Conservation (phyloP, 2,888 invertebrate species). For the Lobophora halterata region DNA sequence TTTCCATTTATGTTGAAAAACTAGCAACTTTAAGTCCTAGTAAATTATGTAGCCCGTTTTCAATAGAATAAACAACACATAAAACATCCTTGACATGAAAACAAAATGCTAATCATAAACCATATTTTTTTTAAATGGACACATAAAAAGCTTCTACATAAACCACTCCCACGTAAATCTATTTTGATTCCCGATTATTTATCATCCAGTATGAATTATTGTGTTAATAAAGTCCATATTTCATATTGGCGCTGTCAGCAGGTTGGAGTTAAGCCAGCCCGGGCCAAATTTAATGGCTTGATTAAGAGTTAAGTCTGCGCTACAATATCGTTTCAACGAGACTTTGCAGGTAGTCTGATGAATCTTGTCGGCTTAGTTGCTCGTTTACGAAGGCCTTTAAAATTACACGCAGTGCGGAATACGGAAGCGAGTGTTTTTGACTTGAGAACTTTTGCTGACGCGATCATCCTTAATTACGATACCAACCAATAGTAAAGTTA, state of each 20-base stretch:
- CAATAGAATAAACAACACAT: too few species aligned
- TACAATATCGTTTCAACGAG: constrained; percentile 39
- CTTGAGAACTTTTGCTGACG: constrained; percentile 3
- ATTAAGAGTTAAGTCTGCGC: constrained; percentile 49
- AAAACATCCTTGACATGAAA: constrained; percentile 8
- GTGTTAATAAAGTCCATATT: constrained; percentile 27
- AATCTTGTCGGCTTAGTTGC: constrained; percentile 18
- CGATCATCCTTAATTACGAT: too few species aligned
- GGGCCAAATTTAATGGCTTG: constrained; percentile 61
- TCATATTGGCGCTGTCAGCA: constrained; percentile 45
- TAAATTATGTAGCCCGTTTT: too few species aligned
- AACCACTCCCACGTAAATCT: constrained; percentile 17
- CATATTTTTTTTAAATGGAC: constrained; percentile 6
- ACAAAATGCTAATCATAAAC: constrained; percentile 8
- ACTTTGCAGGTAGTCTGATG: constrained; percentile 24
- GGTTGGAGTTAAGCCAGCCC: constrained; percentile 63
- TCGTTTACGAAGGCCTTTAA: constrained; percentile 22
- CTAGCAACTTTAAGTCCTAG: too few species aligned
- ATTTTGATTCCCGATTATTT: constrained; percentile 22
- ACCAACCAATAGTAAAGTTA: too few species aligned
- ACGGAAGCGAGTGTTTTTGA: constrained; percentile 8
- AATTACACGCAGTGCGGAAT: constrained; percentile 20
- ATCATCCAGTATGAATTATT: constrained; percentile 21
- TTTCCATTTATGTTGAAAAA: neutral
- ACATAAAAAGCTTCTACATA: constrained; percentile 12